These are phyloP conservation scores for Amblyornis subalaris DNA, from an alignment of 2,113 vertebrate species.

Conservation along the genomic window DNA sequence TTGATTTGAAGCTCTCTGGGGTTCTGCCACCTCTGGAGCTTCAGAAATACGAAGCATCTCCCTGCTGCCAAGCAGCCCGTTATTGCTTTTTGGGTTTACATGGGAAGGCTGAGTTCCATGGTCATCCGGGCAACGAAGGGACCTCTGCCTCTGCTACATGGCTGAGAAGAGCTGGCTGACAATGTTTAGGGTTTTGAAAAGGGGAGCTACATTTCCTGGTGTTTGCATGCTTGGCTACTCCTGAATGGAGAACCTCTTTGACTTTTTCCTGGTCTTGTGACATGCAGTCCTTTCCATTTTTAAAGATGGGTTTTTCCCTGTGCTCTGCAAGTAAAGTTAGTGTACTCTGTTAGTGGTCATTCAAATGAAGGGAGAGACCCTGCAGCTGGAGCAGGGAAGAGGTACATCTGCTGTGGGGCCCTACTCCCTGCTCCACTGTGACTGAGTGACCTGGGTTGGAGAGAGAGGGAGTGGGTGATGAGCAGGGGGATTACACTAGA, in stretches of 20 bases:
- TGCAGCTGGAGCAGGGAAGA: background rate
- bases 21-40: background rate
- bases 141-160: background rate
- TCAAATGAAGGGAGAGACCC: background rate
- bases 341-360: background rate
- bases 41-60: background rate
- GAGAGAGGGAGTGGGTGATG: accelerated
- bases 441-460: background rate
- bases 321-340: background rate
- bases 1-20: background rate
- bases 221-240: background rate
- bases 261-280: background rate
- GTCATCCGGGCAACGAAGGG: background rate
- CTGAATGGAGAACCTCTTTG: background rate
- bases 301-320: background rate
- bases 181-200: background rate
- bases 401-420: background rate
- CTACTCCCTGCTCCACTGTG: background rate
- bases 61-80: background rate
- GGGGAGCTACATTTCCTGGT: background rate
- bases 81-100: background rate
- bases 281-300: background rate
- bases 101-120: background rate
- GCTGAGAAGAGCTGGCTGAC: background rate
- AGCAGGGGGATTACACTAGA: background rate